A percentile compares a stretch with the other conserved stretches of the same genome.
Conservation (phyloP, 2,888 invertebrate species). For the Dicranocentrus wangi region DNA sequence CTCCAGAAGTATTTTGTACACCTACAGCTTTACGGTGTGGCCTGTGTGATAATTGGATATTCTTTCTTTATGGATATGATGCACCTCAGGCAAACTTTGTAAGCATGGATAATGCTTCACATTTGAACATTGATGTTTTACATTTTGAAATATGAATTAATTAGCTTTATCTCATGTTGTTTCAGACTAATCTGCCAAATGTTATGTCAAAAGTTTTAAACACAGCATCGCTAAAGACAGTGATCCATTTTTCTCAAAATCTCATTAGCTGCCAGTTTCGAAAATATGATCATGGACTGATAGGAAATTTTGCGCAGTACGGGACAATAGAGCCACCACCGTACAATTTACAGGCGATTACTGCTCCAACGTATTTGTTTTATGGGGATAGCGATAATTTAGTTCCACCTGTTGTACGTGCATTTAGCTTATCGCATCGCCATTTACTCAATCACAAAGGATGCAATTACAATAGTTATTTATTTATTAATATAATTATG, state of each 20-base stretch:
- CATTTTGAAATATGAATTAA: not conserved
- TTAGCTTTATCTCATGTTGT: too few species aligned
- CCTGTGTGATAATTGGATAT: constrained; percentile 25
- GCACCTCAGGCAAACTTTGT: constrained; percentile 33
- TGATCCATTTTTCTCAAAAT: constrained; percentile 50
- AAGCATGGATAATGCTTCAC: too few species aligned
- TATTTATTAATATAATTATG: too few species aligned
- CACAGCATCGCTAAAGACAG: constrained; percentile 24
- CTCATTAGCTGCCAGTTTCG: constrained; percentile 38
- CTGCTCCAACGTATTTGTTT: constrained; percentile 43
- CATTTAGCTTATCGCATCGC: not conserved
- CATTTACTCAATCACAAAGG: too few species aligned
- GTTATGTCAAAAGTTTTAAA: constrained; percentile 44
- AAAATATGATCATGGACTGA: constrained; percentile 44
- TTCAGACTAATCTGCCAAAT: constrained; percentile 50
- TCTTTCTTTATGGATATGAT: constrained; percentile 8
- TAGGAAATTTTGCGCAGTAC: constrained; percentile 31
- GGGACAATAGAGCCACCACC: constrained; percentile 22
- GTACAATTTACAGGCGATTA: constrained; percentile 26
- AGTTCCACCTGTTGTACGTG: constrained; percentile 20
- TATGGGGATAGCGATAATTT: constrained; percentile 43
- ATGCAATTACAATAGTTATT: too few species aligned
- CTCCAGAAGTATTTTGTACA: constrained; percentile 17
- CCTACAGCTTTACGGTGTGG: constrained; percentile 18
- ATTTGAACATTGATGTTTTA: too few species aligned